Conservation (phyloP, 2,797 vertebrate species). For the Macroramphosus scolopax region DNA sequence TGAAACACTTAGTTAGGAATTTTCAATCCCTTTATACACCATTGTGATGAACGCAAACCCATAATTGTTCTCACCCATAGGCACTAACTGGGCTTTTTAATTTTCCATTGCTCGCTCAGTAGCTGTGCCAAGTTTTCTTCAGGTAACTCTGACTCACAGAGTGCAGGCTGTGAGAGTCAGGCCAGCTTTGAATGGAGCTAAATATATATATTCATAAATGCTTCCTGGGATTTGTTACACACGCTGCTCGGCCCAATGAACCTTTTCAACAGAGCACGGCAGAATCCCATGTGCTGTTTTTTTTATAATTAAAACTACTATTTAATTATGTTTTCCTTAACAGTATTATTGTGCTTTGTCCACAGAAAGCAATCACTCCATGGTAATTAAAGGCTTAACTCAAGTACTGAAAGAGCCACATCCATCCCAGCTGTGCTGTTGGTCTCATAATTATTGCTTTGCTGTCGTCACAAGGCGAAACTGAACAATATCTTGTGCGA, state of each 20-base stretch:
- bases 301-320: slow-evolving; percentile 45
- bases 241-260: slow-evolving; percentile 17
- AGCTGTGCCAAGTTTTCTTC: slow-evolving; percentile 65
- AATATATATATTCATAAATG: slow-evolving; percentile 58
- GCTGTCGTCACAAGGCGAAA: slow-evolving; percentile 46
- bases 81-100: slow-evolving; percentile 66
- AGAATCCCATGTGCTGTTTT: slow-evolving; percentile 11
- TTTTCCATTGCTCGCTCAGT: slow-evolving; percentile 67
- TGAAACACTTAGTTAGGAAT: slow-evolving; percentile 74
- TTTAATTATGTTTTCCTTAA: slow-evolving; percentile 50
- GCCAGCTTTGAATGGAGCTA: slow-evolving; percentile 48
- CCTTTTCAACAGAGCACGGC: slow-evolving; percentile 21
- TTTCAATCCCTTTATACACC: slow-evolving; percentile 70
- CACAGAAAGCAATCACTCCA: slow-evolving; percentile 47
- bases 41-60: slow-evolving; percentile 74
- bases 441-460: slow-evolving; percentile 51
- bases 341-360: slow-evolving; percentile 41
- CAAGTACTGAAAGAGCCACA: slow-evolving; percentile 40
- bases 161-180: slow-evolving; percentile 36
- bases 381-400: slow-evolving; percentile 61
- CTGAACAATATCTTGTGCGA: slow-evolving; percentile 28
- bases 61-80: slow-evolving; percentile 76
- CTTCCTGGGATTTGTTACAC: slow-evolving; percentile 54
- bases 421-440: slow-evolving; percentile 51
- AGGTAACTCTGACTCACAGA: slow-evolving; percentile 69